Conservation (phyloP, 2,888 invertebrate species). For the Smittia sp. region DNA sequence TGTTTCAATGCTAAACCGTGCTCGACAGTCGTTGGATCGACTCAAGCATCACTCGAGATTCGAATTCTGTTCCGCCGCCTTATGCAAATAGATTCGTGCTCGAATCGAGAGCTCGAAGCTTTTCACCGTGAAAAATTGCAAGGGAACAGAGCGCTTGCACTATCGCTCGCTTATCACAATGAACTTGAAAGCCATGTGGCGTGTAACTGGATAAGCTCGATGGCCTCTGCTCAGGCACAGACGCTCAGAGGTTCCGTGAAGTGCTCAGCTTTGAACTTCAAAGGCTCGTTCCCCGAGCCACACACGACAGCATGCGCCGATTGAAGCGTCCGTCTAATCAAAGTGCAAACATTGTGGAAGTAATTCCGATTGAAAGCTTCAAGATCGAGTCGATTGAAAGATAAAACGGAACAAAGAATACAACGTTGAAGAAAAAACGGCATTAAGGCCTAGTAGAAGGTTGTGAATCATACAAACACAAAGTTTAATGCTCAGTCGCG, state of each 20-base stretch:
- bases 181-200: constrained; percentile 17
- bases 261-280: no score
- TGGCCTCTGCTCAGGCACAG: no score
- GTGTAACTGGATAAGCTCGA: no score
- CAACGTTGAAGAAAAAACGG: not conserved
- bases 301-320: no score
- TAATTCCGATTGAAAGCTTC: constrained; percentile 14
- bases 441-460: not conserved
- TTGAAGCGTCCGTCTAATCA: constrained; percentile 30
- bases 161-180: constrained; percentile 11
- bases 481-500: not conserved
- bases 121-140: no score
- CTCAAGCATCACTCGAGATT: constrained; percentile 12
- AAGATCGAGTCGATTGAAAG: constrained; percentile 28
- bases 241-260: no score
- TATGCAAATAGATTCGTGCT: not conserved
- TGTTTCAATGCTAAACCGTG: constrained; percentile 37
- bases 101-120: no score
- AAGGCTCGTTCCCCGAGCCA: no score
- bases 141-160: not conserved
- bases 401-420: constrained; percentile 8
- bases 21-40: not conserved
- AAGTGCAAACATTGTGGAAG: constrained; percentile 16
- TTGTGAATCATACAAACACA: constrained; percentile 22
- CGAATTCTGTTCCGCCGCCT: not conserved